Percentiles rank a stretch among this genome's conserved stretches.
Evolutionary conservation across 2,113 vertebrate species (phyloP).

Genomic region (Sula dactylatra): DNA sequence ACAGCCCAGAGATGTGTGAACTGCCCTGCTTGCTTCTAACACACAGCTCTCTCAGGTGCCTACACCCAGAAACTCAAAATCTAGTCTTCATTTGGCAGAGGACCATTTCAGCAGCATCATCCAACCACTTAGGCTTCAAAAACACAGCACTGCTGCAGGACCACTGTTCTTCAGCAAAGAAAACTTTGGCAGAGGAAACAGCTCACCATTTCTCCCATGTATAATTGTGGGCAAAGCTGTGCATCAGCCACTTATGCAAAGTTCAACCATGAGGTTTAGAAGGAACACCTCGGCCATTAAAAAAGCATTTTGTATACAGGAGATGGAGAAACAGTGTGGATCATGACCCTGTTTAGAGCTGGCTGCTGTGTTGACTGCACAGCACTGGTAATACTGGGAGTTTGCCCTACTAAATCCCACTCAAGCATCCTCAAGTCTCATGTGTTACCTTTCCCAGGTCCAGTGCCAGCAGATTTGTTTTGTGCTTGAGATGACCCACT

Average conservation of each 20-base stretch:
- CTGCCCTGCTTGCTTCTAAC: background rate
- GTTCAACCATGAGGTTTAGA: background rate
- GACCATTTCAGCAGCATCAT: background rate
- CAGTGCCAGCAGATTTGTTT: conserved; percentile 88
- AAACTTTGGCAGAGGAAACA: background rate
- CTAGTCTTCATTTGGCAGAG: background rate
- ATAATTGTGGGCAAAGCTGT: background rate
- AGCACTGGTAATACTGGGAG: background rate
- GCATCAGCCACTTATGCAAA: background rate
- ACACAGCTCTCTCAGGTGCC: background rate
- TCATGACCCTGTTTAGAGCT: background rate
- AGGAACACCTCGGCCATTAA: background rate
- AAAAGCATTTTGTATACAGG: background rate
- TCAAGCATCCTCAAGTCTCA: background rate
- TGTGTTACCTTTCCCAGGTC: conserved; percentile 90
- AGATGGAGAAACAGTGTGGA: conserved; percentile 30
- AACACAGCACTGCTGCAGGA: background rate
- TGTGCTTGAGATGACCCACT: conserved; percentile 90
- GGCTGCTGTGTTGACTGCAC: background rate
- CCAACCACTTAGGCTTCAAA: background rate
- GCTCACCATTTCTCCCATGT: background rate
- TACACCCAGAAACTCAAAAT: background rate
- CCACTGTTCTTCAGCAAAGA: background rate
- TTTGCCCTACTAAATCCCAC: background rate
- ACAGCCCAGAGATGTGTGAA: background rate